Base-by-base conservation (phyloP, 1,140 invertebrate genomes). In the Telenomus remus region DNA sequence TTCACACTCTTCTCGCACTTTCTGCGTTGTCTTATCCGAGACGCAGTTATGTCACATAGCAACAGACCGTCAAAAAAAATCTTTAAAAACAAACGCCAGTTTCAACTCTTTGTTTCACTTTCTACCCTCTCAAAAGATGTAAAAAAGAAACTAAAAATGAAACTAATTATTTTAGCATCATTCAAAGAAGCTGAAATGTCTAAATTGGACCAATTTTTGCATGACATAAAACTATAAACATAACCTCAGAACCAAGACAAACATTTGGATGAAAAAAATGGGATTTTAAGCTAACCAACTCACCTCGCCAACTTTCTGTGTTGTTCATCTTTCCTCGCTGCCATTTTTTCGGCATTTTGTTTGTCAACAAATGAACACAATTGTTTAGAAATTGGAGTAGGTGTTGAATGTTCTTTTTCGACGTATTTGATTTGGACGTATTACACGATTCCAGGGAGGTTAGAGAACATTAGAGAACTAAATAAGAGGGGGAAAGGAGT, bases 151-250 rank as follows among this genome's bases (percentile, higher is more conserved):
- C 11, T 6, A 43, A 5, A 43, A 8, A 43, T n/a, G 4, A n/a
- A n/a, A 43, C 5, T 43, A 43, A 4, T 43, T 5, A 9, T 43
- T 8, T 43, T n/a, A n/a, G 4, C 39, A 43, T 43, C 3, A 9
- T 43, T 43, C n/a, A n/a, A n/a, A n/a, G 39, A 4, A n/a, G 6
- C 39, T 43, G 10, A 6, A 35, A 35, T 43, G 39, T 43, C 5
- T 6, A 35, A 35, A 35, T 39, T 39, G 37, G n/a, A 39, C 37
- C 9, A 39, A 39, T 39, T 9, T 11, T 3, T 1, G n/a, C 37
- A 39, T 44, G 43, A 44, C 43, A 44, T 44, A 12, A 44, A 11
- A 12, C 43, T 14, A 44, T 44, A 44, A 44, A 44, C 43, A 44
- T 44, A 44, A 44, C 43, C 43, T 44, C 11, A 8, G 6, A 44